A percentile compares a stretch with the other conserved stretches of the same genome.
phyloP scores from a whole-genome alignment of 2,113 vertebrate species.

The Epinephelus lanceolatus region DNA sequence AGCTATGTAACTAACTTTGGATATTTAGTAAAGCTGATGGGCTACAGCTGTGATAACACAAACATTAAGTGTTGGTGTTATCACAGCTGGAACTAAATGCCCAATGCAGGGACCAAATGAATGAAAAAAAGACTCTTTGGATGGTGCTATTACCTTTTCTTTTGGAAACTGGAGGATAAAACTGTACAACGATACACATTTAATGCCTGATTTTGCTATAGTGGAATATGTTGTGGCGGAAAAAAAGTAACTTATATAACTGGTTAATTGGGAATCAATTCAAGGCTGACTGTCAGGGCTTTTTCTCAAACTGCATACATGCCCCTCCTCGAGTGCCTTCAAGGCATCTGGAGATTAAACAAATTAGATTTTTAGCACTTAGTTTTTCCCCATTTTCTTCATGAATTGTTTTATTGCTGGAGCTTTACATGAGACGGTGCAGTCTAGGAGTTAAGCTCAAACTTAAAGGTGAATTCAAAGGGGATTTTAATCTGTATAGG shows the following conservation, averaged over 20 bases:
- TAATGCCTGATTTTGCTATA: not conserved
- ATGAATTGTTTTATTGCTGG: not conserved
- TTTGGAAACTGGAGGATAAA: not conserved
- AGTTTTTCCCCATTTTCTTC: not conserved
- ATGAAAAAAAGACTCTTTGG: not conserved
- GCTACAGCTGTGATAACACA: constrained; percentile 62
- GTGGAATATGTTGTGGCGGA: not conserved
- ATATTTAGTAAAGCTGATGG: constrained; percentile 22
- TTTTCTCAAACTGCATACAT: not conserved
- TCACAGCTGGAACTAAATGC: constrained; percentile 53
- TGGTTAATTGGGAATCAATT: not conserved
- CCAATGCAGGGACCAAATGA: constrained; percentile 11
- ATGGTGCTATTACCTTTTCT: not conserved
- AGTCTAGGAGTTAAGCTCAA: not conserved
- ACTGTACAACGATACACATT: not conserved
- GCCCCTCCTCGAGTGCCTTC: not conserved
- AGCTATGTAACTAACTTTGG: not conserved
- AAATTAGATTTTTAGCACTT: constrained; percentile 5
- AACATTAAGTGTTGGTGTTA: constrained; percentile 45
- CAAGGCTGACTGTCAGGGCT: not conserved
- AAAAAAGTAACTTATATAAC: not conserved
- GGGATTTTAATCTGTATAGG: not conserved
- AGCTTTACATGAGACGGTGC: not conserved
- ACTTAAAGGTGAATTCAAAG: not conserved
- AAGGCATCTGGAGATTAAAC: not conserved